These are phyloP conservation scores for Hippocampus kuda DNA, from an alignment of 2,797 vertebrate species.

Conservation along the genomic window DNA sequence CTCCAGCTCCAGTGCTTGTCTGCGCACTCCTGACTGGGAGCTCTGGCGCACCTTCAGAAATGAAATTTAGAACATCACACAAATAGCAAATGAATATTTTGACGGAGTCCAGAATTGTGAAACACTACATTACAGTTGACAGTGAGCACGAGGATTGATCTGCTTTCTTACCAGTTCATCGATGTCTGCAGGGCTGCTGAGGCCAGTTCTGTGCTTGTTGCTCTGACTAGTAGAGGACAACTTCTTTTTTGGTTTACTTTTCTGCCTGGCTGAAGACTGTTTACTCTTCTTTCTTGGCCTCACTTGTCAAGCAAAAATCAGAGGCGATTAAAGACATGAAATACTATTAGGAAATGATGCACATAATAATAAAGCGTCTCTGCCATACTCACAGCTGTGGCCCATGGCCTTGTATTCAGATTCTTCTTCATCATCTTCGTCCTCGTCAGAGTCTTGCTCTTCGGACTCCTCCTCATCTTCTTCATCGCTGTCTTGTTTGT, in stretches of 20 bases:
- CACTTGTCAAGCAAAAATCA: slow-evolving; percentile 68
- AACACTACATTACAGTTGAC: neutral
- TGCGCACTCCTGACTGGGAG: slow-evolving; percentile 59
- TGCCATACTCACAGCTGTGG: slow-evolving; percentile 77
- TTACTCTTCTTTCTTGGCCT: slow-evolving; percentile 83
- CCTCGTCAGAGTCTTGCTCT: slow-evolving; percentile 75
- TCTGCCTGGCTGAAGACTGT: slow-evolving; percentile 56
- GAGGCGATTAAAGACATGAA: neutral
- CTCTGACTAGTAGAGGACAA: slow-evolving; percentile 50
- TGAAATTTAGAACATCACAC: neutral
- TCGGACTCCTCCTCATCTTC: slow-evolving; percentile 70
- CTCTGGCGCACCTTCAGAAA: slow-evolving; percentile 78
- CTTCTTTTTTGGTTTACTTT: slow-evolving; percentile 75
- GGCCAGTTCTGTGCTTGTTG: slow-evolving; percentile 48
- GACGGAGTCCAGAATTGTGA: neutral
- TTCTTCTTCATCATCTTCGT: slow-evolving; percentile 74
- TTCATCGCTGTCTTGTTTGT: slow-evolving; percentile 84
- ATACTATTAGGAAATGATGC: neutral
- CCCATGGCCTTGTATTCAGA: slow-evolving; percentile 82
- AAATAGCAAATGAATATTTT: neutral
- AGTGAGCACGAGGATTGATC: neutral
- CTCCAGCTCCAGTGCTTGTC: slow-evolving; percentile 80
- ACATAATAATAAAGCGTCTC: neutral
- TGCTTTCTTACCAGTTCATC: slow-evolving; percentile 83
- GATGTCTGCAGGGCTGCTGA: slow-evolving; percentile 77